These are phyloP conservation scores for Didymodactylos carnosus DNA, from an alignment of 2,888 invertebrate genomes.

Conservation along the genomic window DNA sequence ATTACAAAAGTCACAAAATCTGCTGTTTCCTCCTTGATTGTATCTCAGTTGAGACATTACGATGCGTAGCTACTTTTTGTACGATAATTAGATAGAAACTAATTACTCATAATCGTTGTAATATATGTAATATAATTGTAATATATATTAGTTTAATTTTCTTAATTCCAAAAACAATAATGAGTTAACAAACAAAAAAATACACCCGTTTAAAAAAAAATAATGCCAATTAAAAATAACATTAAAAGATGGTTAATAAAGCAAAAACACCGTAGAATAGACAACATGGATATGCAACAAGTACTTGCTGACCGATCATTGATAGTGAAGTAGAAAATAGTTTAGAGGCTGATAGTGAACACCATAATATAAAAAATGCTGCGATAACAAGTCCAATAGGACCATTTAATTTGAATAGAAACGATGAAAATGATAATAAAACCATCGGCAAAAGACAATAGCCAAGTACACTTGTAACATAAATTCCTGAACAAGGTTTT, in stretches of 20 bases:
- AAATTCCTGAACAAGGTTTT: conserved; percentile 35
- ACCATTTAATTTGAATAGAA: conserved; percentile 23
- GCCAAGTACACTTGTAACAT: conserved; percentile 48
- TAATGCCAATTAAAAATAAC: too few relatives aligned
- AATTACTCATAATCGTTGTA: too few relatives aligned
- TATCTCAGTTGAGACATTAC: too few relatives aligned
- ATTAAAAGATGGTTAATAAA: conserved; percentile 68
- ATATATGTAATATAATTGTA: too few relatives aligned
- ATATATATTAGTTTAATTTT: too few relatives aligned
- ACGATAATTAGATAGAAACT: too few relatives aligned
- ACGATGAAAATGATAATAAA: conserved; percentile 46
- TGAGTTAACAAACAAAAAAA: too few relatives aligned
- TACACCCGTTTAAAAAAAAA: too few relatives aligned
- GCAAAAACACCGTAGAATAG: conserved; percentile 80
- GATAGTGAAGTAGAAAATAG: conserved; percentile 72
- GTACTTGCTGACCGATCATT: conserved; percentile 55
- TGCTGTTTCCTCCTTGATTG: too few relatives aligned
- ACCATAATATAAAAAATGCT: conserved; percentile 46
- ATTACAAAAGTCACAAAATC: too few relatives aligned
- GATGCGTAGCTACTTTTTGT: too few relatives aligned
- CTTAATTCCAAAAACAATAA: too few relatives aligned
- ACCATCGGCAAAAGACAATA: conserved; percentile 82
- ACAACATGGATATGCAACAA: conserved; percentile 66
- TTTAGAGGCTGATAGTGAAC: conserved; percentile 70
- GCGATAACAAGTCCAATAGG: conserved; percentile 27